A percentile compares a stretch with the other conserved stretches of the same genome.
These are phyloP conservation scores for Notolabrus celidotus DNA, from an alignment of 2,797 vertebrate genomes.

Conservation along the genomic window DNA sequence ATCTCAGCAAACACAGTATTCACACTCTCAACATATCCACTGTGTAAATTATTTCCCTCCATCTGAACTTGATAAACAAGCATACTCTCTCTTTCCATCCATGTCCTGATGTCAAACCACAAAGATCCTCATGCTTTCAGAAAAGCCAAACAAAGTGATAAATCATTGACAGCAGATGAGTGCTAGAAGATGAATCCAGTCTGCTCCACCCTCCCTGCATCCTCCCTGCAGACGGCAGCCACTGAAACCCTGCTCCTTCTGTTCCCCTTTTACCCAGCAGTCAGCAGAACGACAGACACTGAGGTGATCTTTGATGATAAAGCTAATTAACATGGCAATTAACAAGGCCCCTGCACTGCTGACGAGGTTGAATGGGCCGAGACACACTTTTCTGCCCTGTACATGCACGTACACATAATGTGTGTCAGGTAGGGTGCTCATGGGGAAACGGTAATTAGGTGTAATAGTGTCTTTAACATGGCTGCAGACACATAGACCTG, in stretches of 20 bases:
- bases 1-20: slow-evolving; percentile 19
- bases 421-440: slow-evolving; percentile 9
- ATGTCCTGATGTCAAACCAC: slow-evolving; percentile 40
- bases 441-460: slow-evolving; percentile 46
- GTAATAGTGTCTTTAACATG: slow-evolving; percentile 33
- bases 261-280: slow-evolving; percentile 41
- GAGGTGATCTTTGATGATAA: slow-evolving; percentile 68
- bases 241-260: slow-evolving; percentile 33
- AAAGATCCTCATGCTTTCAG: slow-evolving; percentile 41
- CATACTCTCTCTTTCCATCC: slow-evolving; percentile 21
- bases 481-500: slow-evolving; percentile 18
- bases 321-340: slow-evolving; percentile 82
- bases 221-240: slow-evolving; percentile 31
- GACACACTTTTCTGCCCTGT: slow-evolving; percentile 9
- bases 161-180: slow-evolving; percentile 66
- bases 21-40: background rate
- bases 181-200: slow-evolving; percentile 57
- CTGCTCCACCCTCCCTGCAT: slow-evolving; percentile 44
- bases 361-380: slow-evolving; percentile 50
- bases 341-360: slow-evolving; percentile 70
- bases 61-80: slow-evolving; percentile 53
- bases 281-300: slow-evolving; percentile 71
- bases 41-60: slow-evolving; percentile 29
- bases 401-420: slow-evolving; percentile 1
- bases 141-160: slow-evolving; percentile 70